Percentiles rank a stretch among this genome's conserved stretches.
These are phyloP conservation scores for Drosophila prosaltans DNA, from an alignment of 1,140 invertebrate genomes.

Conservation along the genomic window DNA sequence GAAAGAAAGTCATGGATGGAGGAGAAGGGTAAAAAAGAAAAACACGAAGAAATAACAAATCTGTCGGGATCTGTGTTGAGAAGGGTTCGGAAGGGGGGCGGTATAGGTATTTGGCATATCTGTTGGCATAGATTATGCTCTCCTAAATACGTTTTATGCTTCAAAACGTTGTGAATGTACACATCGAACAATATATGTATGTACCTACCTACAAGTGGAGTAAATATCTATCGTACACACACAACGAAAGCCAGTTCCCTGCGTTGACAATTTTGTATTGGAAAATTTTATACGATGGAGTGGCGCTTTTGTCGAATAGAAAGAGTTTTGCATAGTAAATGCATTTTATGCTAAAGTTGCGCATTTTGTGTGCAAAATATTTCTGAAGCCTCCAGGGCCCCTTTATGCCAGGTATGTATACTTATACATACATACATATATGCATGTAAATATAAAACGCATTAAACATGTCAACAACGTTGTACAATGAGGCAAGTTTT, in stretches of 20 bases:
- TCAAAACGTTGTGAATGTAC: conserved; percentile 25
- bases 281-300: neutral
- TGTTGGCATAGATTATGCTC: conserved; percentile 59
- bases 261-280: conserved; percentile 21
- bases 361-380: conserved; percentile 12
- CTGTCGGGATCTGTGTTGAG: conserved; percentile 26
- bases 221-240: conserved; percentile 20
- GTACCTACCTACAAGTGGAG: neutral
- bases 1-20: neutral
- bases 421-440: neutral
- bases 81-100: neutral
- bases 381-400: conserved; percentile 14
- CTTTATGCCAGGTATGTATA: neutral
- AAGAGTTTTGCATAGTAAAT: conserved; percentile 37
- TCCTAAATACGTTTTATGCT: conserved; percentile 44
- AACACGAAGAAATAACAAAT: conserved; percentile 47
- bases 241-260: neutral
- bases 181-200: conserved; percentile 7
- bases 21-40: neutral
- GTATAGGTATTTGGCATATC: conserved; percentile 38
- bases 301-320: conserved; percentile 26
- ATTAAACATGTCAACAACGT: conserved; percentile 2
- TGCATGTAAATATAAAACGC: neutral
- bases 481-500: conserved; percentile 12
- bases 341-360: conserved; percentile 38